A percentile compares a stretch with the other conserved stretches of the same genome.
These are phyloP conservation scores for Uropsilus gracilis DNA, from an alignment of 2,113 vertebrate species.

Conservation along the genomic window DNA sequence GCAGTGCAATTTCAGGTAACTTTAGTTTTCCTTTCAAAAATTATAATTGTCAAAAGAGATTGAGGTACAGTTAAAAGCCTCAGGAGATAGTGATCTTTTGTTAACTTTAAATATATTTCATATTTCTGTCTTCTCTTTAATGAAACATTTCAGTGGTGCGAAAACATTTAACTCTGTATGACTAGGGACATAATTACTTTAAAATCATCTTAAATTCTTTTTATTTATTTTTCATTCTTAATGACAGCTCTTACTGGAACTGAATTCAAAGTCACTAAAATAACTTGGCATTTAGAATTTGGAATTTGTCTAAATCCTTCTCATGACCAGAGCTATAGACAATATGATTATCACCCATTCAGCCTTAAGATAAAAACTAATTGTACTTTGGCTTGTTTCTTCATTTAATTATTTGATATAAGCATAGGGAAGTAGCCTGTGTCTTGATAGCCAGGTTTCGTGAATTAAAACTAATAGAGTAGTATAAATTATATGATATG, in stretches of 20 bases:
- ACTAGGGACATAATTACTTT: neutral
- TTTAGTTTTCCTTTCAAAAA: neutral
- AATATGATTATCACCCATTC: neutral
- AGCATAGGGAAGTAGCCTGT: neutral
- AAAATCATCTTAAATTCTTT: neutral
- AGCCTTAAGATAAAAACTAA: neutral
- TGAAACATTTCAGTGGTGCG: neutral
- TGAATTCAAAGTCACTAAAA: neutral
- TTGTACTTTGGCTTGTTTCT: neutral
- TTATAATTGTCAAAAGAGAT: constrained; percentile 14
- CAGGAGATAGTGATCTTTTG: no score
- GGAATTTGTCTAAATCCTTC: neutral
- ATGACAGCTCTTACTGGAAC: neutral
- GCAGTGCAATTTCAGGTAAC: neutral
- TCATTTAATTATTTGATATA: neutral
- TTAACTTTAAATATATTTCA: neutral
- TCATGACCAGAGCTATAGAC: neutral
- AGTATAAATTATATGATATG: neutral
- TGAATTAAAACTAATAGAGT: neutral
- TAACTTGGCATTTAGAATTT: neutral
- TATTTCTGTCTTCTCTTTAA: neutral
- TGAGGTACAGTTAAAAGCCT: neutral
- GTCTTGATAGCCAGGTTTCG: neutral
- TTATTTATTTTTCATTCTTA: neutral
- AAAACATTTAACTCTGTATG: neutral